These are phyloP conservation scores for Psilopogon haemacephalus DNA, from an alignment of 2,113 vertebrate genomes.

Conservation along the genomic window DNA sequence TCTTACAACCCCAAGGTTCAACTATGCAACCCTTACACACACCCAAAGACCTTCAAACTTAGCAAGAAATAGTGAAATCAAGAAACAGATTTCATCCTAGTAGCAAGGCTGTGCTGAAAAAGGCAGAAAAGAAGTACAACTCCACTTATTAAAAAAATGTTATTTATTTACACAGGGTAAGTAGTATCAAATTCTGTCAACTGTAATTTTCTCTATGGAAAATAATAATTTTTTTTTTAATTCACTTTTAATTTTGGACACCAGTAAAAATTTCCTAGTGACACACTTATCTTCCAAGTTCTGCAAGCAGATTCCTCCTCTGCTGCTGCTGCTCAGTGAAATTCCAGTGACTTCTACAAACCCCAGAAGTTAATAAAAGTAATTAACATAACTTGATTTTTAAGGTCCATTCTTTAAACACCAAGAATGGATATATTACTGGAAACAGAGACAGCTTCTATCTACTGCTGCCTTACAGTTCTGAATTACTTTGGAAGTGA, in stretches of 20 bases:
- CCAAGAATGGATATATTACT: neutral
- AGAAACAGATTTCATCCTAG: neutral
- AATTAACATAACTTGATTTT: neutral
- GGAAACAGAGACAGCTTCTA: neutral
- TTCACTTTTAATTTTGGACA: neutral
- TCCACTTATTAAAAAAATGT: neutral
- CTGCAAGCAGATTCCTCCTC: neutral
- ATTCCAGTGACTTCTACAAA: neutral
- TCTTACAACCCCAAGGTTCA: neutral
- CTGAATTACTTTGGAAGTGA: neutral
- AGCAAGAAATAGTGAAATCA: neutral
- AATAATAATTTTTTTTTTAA: no score
- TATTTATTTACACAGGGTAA: neutral
- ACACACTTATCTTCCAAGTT: neutral
- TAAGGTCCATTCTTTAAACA: neutral
- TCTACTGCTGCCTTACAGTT: neutral
- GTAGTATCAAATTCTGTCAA: neutral
- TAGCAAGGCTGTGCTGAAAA: neutral
- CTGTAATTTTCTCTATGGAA: neutral
- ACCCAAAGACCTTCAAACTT: neutral
- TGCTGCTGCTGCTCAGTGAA: neutral
- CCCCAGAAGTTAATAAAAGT: neutral
- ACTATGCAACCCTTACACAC: neutral
- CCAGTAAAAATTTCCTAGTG: neutral
- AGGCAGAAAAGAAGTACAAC: neutral